These are phyloP conservation scores for Eurytoma californica DNA, from an alignment of 2,888 invertebrate genomes.

Conservation along the genomic window DNA sequence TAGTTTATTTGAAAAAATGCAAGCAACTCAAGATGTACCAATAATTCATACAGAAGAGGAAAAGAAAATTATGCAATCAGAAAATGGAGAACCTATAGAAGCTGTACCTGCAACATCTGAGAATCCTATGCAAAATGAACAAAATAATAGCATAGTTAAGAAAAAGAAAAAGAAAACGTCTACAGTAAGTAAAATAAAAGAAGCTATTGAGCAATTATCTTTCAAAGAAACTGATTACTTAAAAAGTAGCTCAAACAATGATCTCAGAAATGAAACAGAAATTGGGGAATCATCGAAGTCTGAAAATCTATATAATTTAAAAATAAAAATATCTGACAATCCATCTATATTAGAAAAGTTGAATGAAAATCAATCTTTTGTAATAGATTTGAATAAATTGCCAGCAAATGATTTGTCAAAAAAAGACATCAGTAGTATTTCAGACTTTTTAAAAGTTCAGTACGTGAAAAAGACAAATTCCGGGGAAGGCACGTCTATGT, in stretches of 20 bases:
- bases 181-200: slow-evolving; percentile 11
- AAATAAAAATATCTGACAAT: slow-evolving; percentile 57
- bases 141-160: not conserved
- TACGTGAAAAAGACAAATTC: slow-evolving; percentile 10
- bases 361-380: slow-evolving; percentile 61
- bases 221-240: slow-evolving; percentile 1
- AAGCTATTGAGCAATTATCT: slow-evolving; percentile 23
- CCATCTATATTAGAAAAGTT: slow-evolving; percentile 61
- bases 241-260: not conserved
- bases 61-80: slow-evolving; percentile 47
- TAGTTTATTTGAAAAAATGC: slow-evolving; percentile 65
- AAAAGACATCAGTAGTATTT: slow-evolving; percentile 55
- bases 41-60: slow-evolving; percentile 46
- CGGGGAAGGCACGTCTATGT: not conserved
- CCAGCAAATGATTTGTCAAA: slow-evolving; percentile 52
- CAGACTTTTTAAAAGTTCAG: slow-evolving; percentile 58
- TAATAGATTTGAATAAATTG: slow-evolving; percentile 60
- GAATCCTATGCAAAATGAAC: not conserved
- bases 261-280: not conserved
- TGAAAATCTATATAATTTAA: slow-evolving; percentile 39
- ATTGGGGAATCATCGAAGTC: slow-evolving; percentile 14
- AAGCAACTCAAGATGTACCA: slow-evolving; percentile 35
- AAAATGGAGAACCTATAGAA: slow-evolving; percentile 50
- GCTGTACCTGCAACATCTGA: not conserved
- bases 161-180: slow-evolving; percentile 28